These are phyloP conservation scores for Sibirionetta formosa DNA, from an alignment of 2,797 vertebrate genomes.

Conservation along the genomic window DNA sequence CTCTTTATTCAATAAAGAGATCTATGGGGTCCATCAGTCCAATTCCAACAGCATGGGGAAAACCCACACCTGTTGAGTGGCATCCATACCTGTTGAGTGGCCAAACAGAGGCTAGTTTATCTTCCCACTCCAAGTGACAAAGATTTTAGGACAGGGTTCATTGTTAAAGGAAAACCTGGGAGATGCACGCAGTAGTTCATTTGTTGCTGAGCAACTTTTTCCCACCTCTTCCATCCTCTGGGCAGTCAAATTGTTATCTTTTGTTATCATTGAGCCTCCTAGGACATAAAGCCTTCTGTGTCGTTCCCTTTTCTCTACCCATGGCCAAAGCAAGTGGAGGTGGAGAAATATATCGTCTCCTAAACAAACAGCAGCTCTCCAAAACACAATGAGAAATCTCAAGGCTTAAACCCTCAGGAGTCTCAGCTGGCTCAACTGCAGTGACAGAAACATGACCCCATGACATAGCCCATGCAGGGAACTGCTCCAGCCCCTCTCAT, in stretches of 20 bases:
- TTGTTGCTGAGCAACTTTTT: not conserved
- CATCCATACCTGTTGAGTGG: not conserved
- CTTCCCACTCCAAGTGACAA: not conserved
- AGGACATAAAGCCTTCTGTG: not conserved
- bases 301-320: not conserved
- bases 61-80: rapidly evolving
- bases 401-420: rapidly evolving
- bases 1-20: not conserved
- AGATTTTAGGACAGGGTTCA: not conserved
- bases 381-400: not conserved
- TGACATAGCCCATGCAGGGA: rapidly evolving
- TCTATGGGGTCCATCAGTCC: not conserved
- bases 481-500: not conserved
- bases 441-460: not conserved
- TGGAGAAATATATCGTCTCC: not conserved
- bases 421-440: not conserved
- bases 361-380: not conserved
- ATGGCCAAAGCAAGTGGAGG: not conserved
- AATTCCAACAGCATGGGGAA: not conserved
- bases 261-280: not conserved
- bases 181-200: not conserved
- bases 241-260: not conserved
- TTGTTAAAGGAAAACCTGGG: not conserved
- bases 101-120: not conserved
- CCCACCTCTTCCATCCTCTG: not conserved